Conservation (phyloP, 2,797 vertebrate species). For the Eulemur albifrons region DNA sequence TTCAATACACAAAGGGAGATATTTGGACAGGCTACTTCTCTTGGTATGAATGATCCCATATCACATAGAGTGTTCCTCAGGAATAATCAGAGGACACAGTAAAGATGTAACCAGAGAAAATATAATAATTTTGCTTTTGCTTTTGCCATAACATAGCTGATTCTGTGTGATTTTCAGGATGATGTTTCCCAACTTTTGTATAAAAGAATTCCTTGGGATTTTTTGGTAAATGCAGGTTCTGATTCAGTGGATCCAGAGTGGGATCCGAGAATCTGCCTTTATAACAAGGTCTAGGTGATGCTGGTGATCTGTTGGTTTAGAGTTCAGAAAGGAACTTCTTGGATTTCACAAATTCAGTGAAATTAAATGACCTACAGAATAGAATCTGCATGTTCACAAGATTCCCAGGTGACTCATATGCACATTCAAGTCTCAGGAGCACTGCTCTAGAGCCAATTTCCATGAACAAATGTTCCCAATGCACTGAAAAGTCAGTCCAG, state of each 20-base stretch:
- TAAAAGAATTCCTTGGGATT: not conserved
- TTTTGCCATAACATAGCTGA: not conserved
- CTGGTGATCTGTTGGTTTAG: not conserved
- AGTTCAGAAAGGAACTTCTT: not conserved
- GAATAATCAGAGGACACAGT: not conserved
- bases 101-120: not conserved
- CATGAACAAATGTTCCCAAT: not conserved
- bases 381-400: not conserved
- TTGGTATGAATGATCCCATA: not conserved
- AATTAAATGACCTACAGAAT: not conserved
- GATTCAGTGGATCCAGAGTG: not conserved
- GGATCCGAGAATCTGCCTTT: not conserved
- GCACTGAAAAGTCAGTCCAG: not conserved
- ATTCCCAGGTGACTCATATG: not conserved
- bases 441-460: not conserved
- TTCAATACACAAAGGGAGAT: not conserved
- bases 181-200: not conserved
- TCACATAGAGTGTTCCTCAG: not conserved
- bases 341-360: not conserved
- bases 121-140: not conserved
- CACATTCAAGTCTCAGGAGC: not conserved
- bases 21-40: not conserved
- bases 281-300: not conserved
- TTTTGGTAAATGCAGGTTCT: slow-evolving; percentile 14
- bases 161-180: not conserved